These are phyloP conservation scores for Axea sp. DNA, from an alignment of 2,888 invertebrate species.

Conservation along the genomic window DNA sequence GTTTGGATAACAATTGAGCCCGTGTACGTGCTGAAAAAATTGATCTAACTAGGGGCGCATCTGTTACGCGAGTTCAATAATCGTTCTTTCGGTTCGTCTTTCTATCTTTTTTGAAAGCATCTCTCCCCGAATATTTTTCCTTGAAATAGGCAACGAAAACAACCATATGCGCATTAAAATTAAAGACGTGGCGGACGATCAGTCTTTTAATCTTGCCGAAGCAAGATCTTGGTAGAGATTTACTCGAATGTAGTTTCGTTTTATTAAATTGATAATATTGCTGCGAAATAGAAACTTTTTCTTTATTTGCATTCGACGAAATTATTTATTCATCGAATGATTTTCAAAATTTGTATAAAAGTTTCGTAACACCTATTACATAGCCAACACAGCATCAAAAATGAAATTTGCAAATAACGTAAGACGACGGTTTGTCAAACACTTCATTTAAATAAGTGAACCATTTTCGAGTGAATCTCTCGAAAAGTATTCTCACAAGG, in stretches of 20 bases:
- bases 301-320: not conserved
- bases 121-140: not conserved
- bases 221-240: conserved; percentile 55
- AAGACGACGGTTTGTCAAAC: conserved; percentile 4
- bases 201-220: conserved; percentile 58
- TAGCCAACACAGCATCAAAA: conserved; percentile 30
- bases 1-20: conserved; percentile 54
- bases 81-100: not conserved
- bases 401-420: too few species aligned
- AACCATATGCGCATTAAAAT: conserved; percentile 56
- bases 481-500: conserved; percentile 52
- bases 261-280: conserved; percentile 45
- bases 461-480: conserved; percentile 53
- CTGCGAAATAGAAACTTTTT: conserved; percentile 43
- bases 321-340: conserved; percentile 32
- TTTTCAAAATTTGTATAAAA: conserved; percentile 58
- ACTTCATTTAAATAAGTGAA: conserved; percentile 17
- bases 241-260: conserved; percentile 52
- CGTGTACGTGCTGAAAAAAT: conserved; percentile 42
- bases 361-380: conserved; percentile 33
- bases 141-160: conserved; percentile 43
- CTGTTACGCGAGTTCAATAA: conserved; percentile 45
- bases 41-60: conserved; percentile 51
- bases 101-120: too few species aligned
- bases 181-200: conserved; percentile 58